Percentiles rank a stretch among this genome's conserved stretches.
phyloP scores from a whole-genome alignment of 2,113 vertebrate genomes.

The Mellivora capensis region DNA sequence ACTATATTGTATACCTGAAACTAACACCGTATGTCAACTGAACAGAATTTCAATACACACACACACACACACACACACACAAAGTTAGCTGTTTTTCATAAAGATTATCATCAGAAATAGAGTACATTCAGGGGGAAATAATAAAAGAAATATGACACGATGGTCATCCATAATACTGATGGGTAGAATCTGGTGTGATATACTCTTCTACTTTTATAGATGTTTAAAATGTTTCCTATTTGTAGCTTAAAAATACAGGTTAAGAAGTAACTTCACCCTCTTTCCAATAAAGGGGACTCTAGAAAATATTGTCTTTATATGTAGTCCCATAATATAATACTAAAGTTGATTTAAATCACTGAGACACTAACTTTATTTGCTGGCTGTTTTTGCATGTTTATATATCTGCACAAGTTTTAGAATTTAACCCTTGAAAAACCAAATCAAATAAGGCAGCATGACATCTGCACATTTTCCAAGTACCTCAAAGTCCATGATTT shows the following conservation, averaged over 20 bases:
- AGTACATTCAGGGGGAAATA: rapidly evolving
- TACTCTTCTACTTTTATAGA: background rate
- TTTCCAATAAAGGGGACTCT: background rate
- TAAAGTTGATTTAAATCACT: background rate
- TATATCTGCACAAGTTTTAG: background rate
- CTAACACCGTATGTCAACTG: background rate
- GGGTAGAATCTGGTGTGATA: background rate
- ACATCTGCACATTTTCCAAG: background rate
- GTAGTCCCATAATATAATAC: background rate
- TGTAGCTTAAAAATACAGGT: background rate
- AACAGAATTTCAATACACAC: background rate
- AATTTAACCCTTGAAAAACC: background rate
- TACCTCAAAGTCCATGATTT: background rate
- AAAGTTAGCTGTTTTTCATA: background rate
- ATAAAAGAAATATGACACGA: background rate
- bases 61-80: background rate
- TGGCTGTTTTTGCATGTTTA: background rate
- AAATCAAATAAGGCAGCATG: background rate
- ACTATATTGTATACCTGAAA: background rate
- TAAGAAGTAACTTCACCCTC: background rate
- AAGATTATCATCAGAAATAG: background rate
- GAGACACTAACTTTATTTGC: background rate
- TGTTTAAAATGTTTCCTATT: background rate
- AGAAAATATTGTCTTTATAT: background rate
- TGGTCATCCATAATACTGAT: background rate